Evolutionary conservation across 2,797 vertebrate genomes (phyloP).

Genomic region (Sebastes paucispinis): DNA sequence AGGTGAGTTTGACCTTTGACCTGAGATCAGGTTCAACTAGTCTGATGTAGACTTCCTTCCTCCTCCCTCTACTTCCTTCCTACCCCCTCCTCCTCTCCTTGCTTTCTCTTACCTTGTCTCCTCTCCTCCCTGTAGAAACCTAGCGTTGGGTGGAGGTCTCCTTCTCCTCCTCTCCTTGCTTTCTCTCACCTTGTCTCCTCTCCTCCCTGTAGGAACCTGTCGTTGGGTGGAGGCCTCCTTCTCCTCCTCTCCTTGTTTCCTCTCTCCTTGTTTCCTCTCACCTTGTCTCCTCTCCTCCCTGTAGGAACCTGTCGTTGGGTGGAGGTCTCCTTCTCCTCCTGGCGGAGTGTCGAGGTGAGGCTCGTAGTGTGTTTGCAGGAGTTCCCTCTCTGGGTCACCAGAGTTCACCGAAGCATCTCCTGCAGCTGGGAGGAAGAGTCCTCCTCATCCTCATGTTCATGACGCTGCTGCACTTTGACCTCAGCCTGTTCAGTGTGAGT

Average conservation of each 20-base stretch:
- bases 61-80: no score
- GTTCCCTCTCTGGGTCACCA: constrained; percentile 82
- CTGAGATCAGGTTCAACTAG: no score
- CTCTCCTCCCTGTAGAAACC: constrained; percentile 80
- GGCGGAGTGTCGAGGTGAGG: constrained; percentile 89
- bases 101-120: no score
- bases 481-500: constrained; percentile 88
- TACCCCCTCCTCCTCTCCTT: neutral
- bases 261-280: no score
- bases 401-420: constrained; percentile 90
- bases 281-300: no score
- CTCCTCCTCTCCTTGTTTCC: no score
- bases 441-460: constrained; percentile 95
- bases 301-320: constrained; percentile 90
- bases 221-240: constrained; percentile 89
- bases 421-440: constrained; percentile 91
- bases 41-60: no score
- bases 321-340: constrained; percentile 90
- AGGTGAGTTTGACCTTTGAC: constrained; percentile 79
- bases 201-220: constrained; percentile 84
- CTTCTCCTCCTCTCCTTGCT: constrained; percentile 43
- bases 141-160: constrained; percentile 90
- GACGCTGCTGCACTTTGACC: constrained; percentile 91
- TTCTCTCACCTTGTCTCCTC: no score
- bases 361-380: constrained; percentile 92